phyloP scores from a whole-genome alignment of 2,113 vertebrate species.

The Octodon degus region DNA sequence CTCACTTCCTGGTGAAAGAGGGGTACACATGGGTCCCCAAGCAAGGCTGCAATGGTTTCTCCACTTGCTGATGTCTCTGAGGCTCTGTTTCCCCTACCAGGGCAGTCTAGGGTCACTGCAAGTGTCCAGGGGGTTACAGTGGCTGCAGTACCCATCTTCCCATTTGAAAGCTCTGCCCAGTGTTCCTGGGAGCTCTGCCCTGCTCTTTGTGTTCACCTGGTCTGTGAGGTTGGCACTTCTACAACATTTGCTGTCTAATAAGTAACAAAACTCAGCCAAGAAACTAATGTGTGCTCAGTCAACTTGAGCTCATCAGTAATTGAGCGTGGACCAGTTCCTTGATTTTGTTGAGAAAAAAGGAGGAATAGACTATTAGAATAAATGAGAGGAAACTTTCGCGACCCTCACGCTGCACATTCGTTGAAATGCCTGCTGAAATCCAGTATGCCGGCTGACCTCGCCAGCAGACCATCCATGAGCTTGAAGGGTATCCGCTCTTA shows the following conservation, averaged over 20 bases:
- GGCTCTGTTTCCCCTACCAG: not conserved
- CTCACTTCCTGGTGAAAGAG: not conserved
- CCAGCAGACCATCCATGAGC: not conserved
- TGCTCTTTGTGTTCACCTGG: not conserved
- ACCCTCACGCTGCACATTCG: no score
- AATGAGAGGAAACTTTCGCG: not conserved
- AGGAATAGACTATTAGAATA: not conserved
- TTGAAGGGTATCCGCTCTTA: not conserved
- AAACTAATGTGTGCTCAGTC: not conserved
- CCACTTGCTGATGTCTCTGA: not conserved
- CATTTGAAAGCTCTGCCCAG: accelerated
- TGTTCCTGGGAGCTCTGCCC: not conserved
- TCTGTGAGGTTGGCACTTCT: not conserved
- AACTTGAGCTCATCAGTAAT: not conserved
- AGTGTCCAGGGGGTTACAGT: no score
- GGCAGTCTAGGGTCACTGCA: no score
- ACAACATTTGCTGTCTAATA: not conserved
- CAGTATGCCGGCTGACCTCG: not conserved
- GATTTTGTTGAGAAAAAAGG: not conserved
- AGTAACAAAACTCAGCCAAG: not conserved
- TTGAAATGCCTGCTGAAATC: not conserved
- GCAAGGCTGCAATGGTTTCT: not conserved
- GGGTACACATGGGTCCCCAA: accelerated
- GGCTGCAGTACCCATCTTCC: not conserved
- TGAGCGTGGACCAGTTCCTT: not conserved